Conservation (phyloP, 2,888 invertebrate genomes). For the Trypoxylon attenuatum region DNA sequence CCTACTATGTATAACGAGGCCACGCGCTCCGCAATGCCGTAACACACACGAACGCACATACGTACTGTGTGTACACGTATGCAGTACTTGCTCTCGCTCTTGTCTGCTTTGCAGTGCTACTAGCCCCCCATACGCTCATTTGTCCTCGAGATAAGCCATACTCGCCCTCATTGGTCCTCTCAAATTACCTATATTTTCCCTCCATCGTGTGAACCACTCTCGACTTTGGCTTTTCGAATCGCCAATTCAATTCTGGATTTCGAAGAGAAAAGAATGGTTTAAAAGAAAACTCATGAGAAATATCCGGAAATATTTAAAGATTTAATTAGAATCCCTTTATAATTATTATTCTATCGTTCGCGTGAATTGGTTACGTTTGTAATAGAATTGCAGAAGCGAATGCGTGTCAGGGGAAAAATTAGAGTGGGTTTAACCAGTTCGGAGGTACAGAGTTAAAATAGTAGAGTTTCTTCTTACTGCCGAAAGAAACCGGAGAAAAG, state of each 20-base stretch:
- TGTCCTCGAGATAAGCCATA: constrained; percentile 55
- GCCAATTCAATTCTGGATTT: neutral
- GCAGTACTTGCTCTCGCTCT: neutral
- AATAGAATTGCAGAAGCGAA: too few species aligned
- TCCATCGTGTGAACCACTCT: constrained; percentile 2
- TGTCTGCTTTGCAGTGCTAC: constrained; percentile 18
- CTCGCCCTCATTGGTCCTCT: constrained; percentile 15
- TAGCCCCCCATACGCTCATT: constrained; percentile 52
- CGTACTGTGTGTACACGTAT: constrained; percentile 1
- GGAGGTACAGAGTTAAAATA: neutral
- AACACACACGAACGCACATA: constrained; percentile 16
- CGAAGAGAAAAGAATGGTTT: too few species aligned
- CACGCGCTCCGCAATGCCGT: constrained; percentile 55
- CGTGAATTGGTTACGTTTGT: too few species aligned
- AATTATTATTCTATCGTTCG: too few species aligned
- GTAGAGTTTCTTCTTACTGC: neutral
- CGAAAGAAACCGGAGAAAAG: neutral
- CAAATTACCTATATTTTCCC: constrained; percentile 43
- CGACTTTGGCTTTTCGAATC: constrained; percentile 2
- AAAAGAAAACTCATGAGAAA: too few species aligned
- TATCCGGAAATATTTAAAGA: too few species aligned
- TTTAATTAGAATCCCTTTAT: too few species aligned
- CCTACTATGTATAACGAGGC: constrained; percentile 29
- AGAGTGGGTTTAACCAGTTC: too few species aligned
- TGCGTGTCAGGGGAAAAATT: too few species aligned